Conservation (phyloP, 2,888 invertebrate species). For the Caenorhabditis panamensis region DNA sequence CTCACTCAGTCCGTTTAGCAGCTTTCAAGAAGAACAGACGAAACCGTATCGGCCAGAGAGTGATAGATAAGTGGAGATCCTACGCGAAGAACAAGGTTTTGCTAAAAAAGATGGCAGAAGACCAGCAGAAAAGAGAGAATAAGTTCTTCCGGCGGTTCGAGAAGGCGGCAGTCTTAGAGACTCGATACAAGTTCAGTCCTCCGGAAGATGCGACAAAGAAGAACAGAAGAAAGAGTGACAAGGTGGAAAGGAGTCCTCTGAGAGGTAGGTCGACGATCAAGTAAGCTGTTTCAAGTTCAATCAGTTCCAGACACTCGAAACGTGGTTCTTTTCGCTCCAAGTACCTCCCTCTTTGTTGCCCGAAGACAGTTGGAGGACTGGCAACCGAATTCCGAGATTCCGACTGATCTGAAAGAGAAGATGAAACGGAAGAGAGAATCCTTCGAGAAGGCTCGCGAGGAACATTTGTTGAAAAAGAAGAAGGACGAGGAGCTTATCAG, state of each 20-base stretch:
- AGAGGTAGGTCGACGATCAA: slow-evolving; percentile 2
- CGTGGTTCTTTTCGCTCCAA: background rate
- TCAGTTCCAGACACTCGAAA: slow-evolving; percentile 21
- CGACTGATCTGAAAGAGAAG: slow-evolving; percentile 51
- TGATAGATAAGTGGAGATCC: slow-evolving; percentile 31
- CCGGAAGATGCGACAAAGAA: slow-evolving; percentile 40
- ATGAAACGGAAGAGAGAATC: slow-evolving; percentile 51
- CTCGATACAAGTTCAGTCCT: slow-evolving; percentile 31
- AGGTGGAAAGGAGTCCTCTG: background rate
- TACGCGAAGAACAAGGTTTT: background rate
- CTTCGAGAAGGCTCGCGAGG: slow-evolving; percentile 41
- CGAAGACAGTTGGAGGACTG: slow-evolving; percentile 49
- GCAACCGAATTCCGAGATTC: slow-evolving; percentile 31
- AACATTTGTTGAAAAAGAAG: slow-evolving; percentile 43
- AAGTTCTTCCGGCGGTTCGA: slow-evolving; percentile 39
- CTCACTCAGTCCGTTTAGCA: slow-evolving; percentile 4
- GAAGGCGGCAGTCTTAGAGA: slow-evolving; percentile 5
- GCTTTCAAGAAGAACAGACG: slow-evolving; percentile 31
- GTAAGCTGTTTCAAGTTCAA: too few relatives aligned
- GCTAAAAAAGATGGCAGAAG: slow-evolving; percentile 11
- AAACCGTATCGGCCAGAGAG: slow-evolving; percentile 25
- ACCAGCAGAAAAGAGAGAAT: slow-evolving; percentile 17
- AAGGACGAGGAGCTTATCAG: slow-evolving; percentile 32
- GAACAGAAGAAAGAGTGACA: slow-evolving; percentile 19
- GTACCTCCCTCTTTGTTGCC: slow-evolving; percentile 31